Conservation (phyloP, 2,888 invertebrate species). For the Caenorhabditis doughertyi region DNA sequence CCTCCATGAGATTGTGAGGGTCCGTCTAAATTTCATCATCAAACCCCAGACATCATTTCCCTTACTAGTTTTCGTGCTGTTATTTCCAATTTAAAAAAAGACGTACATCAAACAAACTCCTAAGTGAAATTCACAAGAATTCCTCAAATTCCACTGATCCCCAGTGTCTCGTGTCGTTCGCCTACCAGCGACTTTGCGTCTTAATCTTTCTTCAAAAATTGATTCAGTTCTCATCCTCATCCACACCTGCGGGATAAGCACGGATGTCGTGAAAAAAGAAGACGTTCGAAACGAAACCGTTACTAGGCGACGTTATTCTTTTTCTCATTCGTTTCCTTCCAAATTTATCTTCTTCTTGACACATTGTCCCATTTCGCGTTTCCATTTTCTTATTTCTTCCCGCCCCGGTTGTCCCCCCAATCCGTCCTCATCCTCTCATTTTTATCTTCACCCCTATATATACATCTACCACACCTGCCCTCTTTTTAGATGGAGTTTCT, state of each 20-base stretch:
- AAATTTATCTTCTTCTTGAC: constrained; percentile 48
- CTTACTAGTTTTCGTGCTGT: constrained; percentile 21
- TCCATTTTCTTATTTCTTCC: constrained; percentile 25
- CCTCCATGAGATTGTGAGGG: neutral
- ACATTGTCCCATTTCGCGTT: constrained; percentile 42
- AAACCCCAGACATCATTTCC: constrained; percentile 43
- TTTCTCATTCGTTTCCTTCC: too few species aligned
- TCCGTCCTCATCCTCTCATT: constrained; percentile 29
- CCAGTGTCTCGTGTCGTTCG: neutral
- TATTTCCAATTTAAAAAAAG: neutral
- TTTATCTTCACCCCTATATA: constrained; percentile 11
- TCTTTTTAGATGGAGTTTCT: constrained; percentile 67
- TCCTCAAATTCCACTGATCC: constrained; percentile 13
- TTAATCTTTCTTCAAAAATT: constrained; percentile 43
- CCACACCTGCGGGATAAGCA: neutral
- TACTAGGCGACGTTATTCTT: constrained; percentile 42
- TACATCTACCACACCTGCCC: constrained; percentile 39
- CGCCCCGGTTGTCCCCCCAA: constrained; percentile 12
- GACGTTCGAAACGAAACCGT: constrained; percentile 41
- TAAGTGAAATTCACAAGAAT: constrained; percentile 21
- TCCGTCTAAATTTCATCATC: constrained; percentile 35
- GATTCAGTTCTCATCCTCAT: neutral
- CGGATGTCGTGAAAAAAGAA: constrained; percentile 16
- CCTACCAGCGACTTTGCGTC: constrained; percentile 17
- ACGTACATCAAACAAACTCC: constrained; percentile 34